phyloP scores from a whole-genome alignment of 1,140 invertebrate genomes.

The Meteorus sp. region DNA sequence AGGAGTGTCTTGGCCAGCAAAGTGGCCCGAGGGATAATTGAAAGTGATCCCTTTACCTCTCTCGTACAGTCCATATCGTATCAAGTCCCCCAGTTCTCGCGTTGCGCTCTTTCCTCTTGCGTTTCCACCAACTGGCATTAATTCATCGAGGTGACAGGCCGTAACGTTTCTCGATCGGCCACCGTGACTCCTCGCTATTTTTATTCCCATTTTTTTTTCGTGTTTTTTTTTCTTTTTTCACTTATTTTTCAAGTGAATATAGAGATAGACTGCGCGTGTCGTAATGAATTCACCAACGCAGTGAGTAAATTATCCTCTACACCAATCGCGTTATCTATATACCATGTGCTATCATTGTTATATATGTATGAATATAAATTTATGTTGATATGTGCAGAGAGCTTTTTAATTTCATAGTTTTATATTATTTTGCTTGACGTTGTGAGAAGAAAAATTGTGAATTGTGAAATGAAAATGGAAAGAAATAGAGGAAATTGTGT shows the following conservation, averaged over 20 bases:
- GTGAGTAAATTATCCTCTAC: slow-evolving; percentile 3
- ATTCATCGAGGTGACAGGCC: slow-evolving; percentile 24
- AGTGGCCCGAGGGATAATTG: slow-evolving; percentile 33
- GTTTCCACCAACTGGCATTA: slow-evolving; percentile 17
- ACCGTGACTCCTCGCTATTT: neutral
- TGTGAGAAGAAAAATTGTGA: no score
- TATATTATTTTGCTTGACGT: slow-evolving; percentile 17
- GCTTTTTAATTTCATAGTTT: slow-evolving; percentile 35
- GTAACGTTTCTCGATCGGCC: slow-evolving; percentile 20
- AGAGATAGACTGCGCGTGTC: no score
- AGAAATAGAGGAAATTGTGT: no score
- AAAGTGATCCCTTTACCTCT: slow-evolving; percentile 21
- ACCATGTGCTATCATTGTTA: neutral
- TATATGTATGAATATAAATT: neutral
- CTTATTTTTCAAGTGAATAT: neutral
- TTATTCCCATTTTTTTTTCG: neutral
- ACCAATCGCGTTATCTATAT: no score
- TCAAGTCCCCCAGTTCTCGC: neutral
- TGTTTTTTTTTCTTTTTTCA: neutral
- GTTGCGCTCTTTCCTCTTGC: neutral
- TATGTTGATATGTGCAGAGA: slow-evolving; percentile 13
- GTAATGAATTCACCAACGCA: neutral
- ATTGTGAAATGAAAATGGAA: no score
- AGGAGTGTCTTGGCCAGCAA: slow-evolving; percentile 32
- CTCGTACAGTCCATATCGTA: neutral